Percentiles rank a stretch among this genome's conserved stretches.
Conservation (phyloP, 2,888 invertebrate genomes). For the Campoplex nolae region DNA sequence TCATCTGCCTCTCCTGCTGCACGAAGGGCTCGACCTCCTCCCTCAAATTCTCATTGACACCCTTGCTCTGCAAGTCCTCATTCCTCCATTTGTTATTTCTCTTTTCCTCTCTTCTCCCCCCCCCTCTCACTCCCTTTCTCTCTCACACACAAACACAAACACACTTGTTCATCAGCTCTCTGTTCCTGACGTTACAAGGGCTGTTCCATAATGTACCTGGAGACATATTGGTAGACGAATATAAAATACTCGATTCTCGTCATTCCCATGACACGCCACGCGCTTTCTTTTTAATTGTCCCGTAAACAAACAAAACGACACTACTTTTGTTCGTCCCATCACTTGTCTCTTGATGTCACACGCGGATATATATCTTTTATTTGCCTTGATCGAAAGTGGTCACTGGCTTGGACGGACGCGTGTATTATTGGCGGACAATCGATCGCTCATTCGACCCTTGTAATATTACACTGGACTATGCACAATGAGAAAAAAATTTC, state of each 20-base stretch:
- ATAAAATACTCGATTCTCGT: conserved; percentile 44
- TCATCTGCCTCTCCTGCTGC: conserved; percentile 47
- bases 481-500: not conserved
- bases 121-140: not conserved
- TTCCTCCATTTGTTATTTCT: conserved; percentile 49
- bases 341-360: conserved; percentile 46
- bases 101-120: conserved; percentile 5
- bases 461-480: not conserved
- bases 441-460: not conserved
- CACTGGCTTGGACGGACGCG: conserved; percentile 27
- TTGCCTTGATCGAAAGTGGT: conserved; percentile 26
- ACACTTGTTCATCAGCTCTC: not conserved
- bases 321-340: conserved; percentile 46
- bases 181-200: conserved; percentile 29
- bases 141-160: too few species aligned
- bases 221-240: conserved; percentile 50
- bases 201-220: conserved; percentile 30
- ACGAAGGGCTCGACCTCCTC: conserved; percentile 52
- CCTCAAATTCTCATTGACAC: conserved; percentile 55
- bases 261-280: conserved; percentile 24
- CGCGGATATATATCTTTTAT: conserved; percentile 16
- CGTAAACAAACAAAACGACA: conserved; percentile 22
- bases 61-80: conserved; percentile 49
- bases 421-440: conserved; percentile 30
- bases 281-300: conserved; percentile 47